A percentile compares a stretch with the other conserved stretches of the same genome.
These are phyloP conservation scores for Acholoe squamosa DNA, from an alignment of 2,888 invertebrate genomes.

Conservation along the genomic window DNA sequence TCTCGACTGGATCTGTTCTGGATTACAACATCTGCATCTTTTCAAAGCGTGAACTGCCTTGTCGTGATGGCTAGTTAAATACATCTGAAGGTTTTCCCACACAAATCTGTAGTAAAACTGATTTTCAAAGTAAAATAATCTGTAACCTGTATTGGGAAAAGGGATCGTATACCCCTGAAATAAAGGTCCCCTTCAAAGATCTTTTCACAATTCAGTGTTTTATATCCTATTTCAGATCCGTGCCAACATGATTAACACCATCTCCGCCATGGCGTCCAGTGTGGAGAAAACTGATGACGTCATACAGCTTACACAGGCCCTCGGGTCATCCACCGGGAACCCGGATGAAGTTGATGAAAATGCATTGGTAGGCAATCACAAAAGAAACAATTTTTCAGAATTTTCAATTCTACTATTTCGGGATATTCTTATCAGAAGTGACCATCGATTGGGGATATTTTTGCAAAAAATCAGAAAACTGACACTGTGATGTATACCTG, in stretches of 20 bases:
- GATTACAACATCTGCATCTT: too few species aligned
- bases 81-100: neutral
- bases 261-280: conserved; percentile 31
- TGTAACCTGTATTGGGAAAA: neutral
- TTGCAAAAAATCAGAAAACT: neutral
- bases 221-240: conserved; percentile 7
- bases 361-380: neutral
- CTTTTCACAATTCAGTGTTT: neutral
- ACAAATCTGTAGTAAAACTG: too few species aligned
- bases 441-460: neutral
- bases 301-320: conserved; percentile 17
- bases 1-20: neutral
- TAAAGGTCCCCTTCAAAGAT: neutral
- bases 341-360: conserved; percentile 28
- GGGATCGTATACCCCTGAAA: neutral
- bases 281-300: conserved; percentile 28
- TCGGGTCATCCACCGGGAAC: neutral
- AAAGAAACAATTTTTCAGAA: neutral
- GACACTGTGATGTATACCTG: too few species aligned
- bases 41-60: too few species aligned
- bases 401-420: neutral
- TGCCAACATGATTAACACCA: conserved; percentile 28
- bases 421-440: neutral
- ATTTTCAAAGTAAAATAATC: neutral
- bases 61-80: too few species aligned